Conservation (phyloP, 2,797 vertebrate species). For the Silurus lanzhouensis region DNA sequence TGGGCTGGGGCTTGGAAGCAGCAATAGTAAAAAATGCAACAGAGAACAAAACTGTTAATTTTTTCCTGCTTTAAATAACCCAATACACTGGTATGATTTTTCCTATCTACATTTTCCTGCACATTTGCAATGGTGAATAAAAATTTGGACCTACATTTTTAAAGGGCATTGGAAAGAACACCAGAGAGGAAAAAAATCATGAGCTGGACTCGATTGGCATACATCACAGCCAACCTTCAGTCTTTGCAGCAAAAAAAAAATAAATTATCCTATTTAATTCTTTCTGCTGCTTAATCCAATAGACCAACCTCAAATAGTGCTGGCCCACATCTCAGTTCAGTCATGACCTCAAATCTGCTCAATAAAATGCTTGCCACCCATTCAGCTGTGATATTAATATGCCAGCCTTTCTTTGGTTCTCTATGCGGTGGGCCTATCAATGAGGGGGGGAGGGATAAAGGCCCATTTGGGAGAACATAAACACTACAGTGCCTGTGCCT, state of each 20-base stretch:
- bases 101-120: constrained; percentile 58
- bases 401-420: constrained; percentile 27
- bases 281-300: constrained; percentile 67
- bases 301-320: constrained; percentile 69
- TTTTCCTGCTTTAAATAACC: constrained; percentile 45
- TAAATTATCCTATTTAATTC: constrained; percentile 59
- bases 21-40: constrained; percentile 56
- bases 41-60: constrained; percentile 31
- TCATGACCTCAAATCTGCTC: constrained; percentile 40
- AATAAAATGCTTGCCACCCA: constrained; percentile 46
- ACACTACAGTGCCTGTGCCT: constrained; percentile 22
- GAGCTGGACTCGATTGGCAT: constrained; percentile 69
- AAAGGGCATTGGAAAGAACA: constrained; percentile 65
- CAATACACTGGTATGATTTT: constrained; percentile 61
- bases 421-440: constrained; percentile 46
- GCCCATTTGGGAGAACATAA: constrained; percentile 33
- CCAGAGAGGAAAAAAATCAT: constrained; percentile 78
- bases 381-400: constrained; percentile 53
- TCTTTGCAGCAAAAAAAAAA: constrained; percentile 62
- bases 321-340: constrained; percentile 42
- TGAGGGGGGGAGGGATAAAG: constrained; percentile 36
- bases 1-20: constrained; percentile 55
- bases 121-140: constrained; percentile 70
- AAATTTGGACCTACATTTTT: constrained; percentile 75
- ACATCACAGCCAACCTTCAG: constrained; percentile 75